Evolutionary conservation across 2,888 invertebrate species (phyloP), one percentile per base, ranked within the genome.

Genomic region (Reticulitermes lucifugus): DNA sequence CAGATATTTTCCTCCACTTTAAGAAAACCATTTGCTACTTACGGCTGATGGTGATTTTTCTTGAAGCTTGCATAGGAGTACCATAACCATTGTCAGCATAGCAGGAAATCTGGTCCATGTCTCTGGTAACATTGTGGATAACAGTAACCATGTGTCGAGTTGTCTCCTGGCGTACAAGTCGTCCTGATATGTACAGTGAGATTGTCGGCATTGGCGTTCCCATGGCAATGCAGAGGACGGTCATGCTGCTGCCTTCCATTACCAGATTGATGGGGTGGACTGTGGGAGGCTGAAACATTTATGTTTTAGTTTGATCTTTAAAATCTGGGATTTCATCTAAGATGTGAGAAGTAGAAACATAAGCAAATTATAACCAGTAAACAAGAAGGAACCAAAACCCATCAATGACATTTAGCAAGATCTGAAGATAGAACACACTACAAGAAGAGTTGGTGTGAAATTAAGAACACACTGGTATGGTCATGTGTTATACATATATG

Each of bases 31-130:
- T 55, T 55, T 55, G 51, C 51, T 85, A 93, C 96, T 94, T 91
- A 97, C 96, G 96, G 89, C 96, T 96, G 84, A 97, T 96, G 86
- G 94, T 95, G 86, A 97, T 95, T 89, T 94, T 95, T 87, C 95
- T 93, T 0, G 96, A 95, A 0, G 96, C 95, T 90, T 97, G 96
- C 95, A 96, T 96, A 2, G 97, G 96, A 0, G 96, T 95, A 0
- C 97, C 97, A 89, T 96, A 96, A 2, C 96, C 97, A 89, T 97
- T 97, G 91, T 97, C 96, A 0, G 96, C 97, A 90, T 96, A 96
- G 90, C 97, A 97, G 0, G 96, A 96, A 87, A 97, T 95, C 90
- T 96, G 95, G 89, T 96, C 95, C 96, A 96, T 96, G 90, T 96
- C 96, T 2, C 95, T 92, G 0, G 96, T 96, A 21, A 97, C 95